Evolutionary conservation across 1,140 invertebrate genomes (phyloP), one percentile per base, ranked within the genome.

Genomic region (Drosophila micromelanica): DNA sequence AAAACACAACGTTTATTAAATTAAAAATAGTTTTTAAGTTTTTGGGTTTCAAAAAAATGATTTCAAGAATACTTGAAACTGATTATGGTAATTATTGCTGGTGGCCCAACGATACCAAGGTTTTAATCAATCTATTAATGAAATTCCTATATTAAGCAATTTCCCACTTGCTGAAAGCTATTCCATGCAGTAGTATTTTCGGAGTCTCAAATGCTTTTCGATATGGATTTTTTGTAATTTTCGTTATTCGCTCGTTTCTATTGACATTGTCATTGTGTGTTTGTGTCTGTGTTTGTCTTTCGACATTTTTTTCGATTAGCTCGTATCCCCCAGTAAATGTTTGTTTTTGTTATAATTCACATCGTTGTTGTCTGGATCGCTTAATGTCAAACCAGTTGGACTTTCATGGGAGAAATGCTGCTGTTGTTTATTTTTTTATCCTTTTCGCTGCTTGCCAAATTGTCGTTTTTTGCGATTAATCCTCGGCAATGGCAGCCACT

Each of bases 321-420:
- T 67, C 35, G 30, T 35, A 9, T n/a, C 54, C 23, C 52, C 43
- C 15, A 45, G 23, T 56, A 71, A 78, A 60, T 78, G 73, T 80
- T 87, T 84, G 84, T 73, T 84, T 82, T 89, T 79, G 79, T 80
- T 78, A 89, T 89, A 89, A 89, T 79, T 82, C 76, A 70, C 73
- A 62, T 48, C 49, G 65, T 48, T 61, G 67, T 55, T 69, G 82
- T 73, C 78, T 56, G 67, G 46, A 69, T 40, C 20, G 45, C 20
- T 73, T 80, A 80, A 76, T 71, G 49, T 62, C 60, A 60, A 74
- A 35, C 38, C 61, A 54, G 57, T 56, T 62, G 68, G 64, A 68
- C 55, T 69, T 59, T 62, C 65, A 56, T 51, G 62, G 46, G 64
- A 55, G 43, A 42, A 45, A 37, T 35, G 12, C 15, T 80, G 60